Base-by-base conservation (phyloP, 2,888 invertebrate species). In the Dendrolimus houi region DNA sequence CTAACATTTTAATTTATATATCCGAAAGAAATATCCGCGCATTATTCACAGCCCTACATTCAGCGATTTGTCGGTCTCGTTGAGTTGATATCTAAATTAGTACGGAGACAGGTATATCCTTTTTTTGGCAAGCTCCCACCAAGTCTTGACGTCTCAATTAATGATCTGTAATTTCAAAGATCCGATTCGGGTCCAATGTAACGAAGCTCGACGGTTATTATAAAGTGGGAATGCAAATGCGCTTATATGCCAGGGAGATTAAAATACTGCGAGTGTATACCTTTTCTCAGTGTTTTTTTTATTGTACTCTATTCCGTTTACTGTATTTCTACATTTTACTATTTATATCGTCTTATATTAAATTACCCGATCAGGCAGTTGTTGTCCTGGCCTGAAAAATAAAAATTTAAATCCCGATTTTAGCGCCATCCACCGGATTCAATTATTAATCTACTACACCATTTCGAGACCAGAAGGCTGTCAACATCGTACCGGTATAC, bases 81-180 rank as follows among this genome's bases (percentile, higher is more conserved):
- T 80, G 83, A 72, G 75, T 80, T 85, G 85, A 87, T 87, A 87
- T 84, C 87, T 86, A 86, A 87, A 86, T 87, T 86, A 86, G 85
- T 85, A 84, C 83, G 85, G 79, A 82, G 83, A 85, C 84, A 80
- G 79, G 74, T 66, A 73, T 77, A 74, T 74, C 66, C 65, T 71
- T 78, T 79, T 79, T 79, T 79, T 79, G 73, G 65, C 66, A 63
- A 66, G 66, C 64, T 68, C 64, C 71, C 69, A 67, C 70, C 74
- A 47, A 72, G 78, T 78, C 75, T 78, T 79, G 85, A 87, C 83
- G 80, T 79, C 81, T 86, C 85, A 87, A 87, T 87, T 87, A 84
- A 86, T 85, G 81, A 77, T 73, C 79, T 83, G 79, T 80, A 84
- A 85, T 85, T 83, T 84, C 78, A 82, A 79, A 83, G 84, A 81